phyloP scores from a whole-genome alignment of 2,888 invertebrate genomes.

The Frankliniella fusca region DNA sequence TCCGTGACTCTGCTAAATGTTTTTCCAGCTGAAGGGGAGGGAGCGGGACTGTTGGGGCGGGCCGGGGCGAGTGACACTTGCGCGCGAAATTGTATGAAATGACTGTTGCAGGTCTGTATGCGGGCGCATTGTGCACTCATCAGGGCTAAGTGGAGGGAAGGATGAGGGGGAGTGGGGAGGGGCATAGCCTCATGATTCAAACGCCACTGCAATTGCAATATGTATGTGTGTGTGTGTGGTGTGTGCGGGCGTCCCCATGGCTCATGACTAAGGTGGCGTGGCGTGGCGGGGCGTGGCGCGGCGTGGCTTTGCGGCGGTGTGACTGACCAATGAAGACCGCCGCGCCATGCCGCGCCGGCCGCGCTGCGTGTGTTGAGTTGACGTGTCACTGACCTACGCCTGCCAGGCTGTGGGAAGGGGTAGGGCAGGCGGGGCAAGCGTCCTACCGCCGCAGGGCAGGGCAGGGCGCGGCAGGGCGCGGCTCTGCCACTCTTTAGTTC shows the following conservation, averaged over 20 bases:
- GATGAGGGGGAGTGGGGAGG: neutral
- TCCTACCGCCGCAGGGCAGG: neutral
- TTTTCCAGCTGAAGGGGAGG: neutral
- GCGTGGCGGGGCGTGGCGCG: neutral
- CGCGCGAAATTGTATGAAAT: slow-evolving; percentile 13
- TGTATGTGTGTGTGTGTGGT: neutral
- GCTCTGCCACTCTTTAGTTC: too few species aligned
- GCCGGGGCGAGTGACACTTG: neutral
- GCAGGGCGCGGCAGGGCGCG: neutral
- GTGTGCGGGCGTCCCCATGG: slow-evolving; percentile 3
- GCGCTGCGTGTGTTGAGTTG: neutral
- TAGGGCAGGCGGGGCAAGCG: neutral
- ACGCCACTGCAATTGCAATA: slow-evolving; percentile 23
- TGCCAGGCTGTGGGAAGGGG: neutral
- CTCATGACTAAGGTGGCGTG: neutral
- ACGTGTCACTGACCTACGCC: slow-evolving; percentile 13
- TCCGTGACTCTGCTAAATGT: neutral
- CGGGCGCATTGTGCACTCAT: slow-evolving; percentile 18
- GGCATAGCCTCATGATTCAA: neutral
- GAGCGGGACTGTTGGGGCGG: neutral
- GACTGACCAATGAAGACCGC: neutral
- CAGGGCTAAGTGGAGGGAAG: slow-evolving; percentile 3
- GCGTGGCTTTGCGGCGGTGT: neutral
- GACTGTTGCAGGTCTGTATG: neutral
- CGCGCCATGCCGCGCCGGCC: neutral